These are phyloP conservation scores for Semicossyphus pulcher DNA, from an alignment of 2,113 vertebrate genomes.

Conservation along the genomic window DNA sequence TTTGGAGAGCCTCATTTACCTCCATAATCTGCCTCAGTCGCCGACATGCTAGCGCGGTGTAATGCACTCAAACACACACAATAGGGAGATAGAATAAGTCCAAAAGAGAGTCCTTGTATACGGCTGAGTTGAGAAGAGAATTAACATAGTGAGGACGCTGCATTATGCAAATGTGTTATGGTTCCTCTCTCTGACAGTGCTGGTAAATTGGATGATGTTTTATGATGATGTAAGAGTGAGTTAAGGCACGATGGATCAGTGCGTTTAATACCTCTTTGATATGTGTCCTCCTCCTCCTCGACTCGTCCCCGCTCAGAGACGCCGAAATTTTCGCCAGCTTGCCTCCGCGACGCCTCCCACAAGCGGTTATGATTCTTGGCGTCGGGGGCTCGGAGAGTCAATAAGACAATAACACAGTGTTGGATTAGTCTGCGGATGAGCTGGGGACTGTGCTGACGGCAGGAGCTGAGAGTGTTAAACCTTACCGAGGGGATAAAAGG, in stretches of 20 bases:
- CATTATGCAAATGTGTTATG: constrained; percentile 79
- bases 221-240: constrained; percentile 77
- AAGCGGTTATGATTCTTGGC: constrained; percentile 32
- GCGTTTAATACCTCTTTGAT: constrained; percentile 68
- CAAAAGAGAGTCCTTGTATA: constrained; percentile 39
- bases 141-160: constrained; percentile 77
- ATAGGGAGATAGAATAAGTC: constrained; percentile 35
- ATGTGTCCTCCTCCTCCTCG: constrained; percentile 36
- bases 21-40: constrained; percentile 62
- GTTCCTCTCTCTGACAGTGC: constrained; percentile 69
- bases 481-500: constrained; percentile 56
- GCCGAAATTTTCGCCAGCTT: constrained; percentile 12
- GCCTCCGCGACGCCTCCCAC: constrained; percentile 42
- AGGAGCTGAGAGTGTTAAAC: constrained; percentile 60
- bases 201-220: constrained; percentile 78
- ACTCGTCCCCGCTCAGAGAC: constrained; percentile 34
- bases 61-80: constrained; percentile 62
- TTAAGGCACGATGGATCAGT: constrained; percentile 67
- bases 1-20: constrained; percentile 70
- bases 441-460: constrained; percentile 37
- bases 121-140: constrained; percentile 45
- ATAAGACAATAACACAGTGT: constrained; percentile 55
- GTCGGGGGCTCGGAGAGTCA: constrained; percentile 32
- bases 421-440: constrained; percentile 62
- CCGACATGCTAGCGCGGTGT: constrained; percentile 39